Conservation (phyloP, 2,797 vertebrate genomes). For the Sphaeramia orbicularis region DNA sequence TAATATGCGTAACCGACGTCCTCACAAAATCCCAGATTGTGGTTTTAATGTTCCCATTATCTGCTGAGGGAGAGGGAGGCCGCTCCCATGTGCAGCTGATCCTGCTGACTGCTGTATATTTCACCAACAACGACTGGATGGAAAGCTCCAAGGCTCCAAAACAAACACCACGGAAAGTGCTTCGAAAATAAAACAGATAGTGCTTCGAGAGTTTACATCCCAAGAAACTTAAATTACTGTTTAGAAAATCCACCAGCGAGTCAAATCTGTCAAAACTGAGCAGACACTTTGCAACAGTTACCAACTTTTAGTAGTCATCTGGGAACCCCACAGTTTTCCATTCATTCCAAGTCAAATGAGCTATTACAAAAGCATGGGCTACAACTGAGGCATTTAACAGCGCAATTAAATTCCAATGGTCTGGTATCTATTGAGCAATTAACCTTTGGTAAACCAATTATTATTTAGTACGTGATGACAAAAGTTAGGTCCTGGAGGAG, state of each 20-base stretch:
- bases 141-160: slow-evolving; percentile 34
- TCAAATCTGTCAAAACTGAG: slow-evolving; percentile 26
- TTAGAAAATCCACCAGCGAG: slow-evolving; percentile 25
- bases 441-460: slow-evolving; percentile 89
- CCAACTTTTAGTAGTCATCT: slow-evolving; percentile 63
- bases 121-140: slow-evolving; percentile 3
- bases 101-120: slow-evolving; percentile 58
- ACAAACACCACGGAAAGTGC: slow-evolving; percentile 33
- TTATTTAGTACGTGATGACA: slow-evolving; percentile 84
- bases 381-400: slow-evolving; percentile 81
- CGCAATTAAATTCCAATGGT: slow-evolving; percentile 85
- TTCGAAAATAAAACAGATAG: slow-evolving; percentile 55
- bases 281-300: slow-evolving; percentile 49
- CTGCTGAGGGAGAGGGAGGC: slow-evolving; percentile 55
- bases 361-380: slow-evolving; percentile 73
- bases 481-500: slow-evolving; percentile 82
- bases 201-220: slow-evolving; percentile 2
- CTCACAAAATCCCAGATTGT: slow-evolving; percentile 70
- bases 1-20: slow-evolving; percentile 68
- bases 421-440: slow-evolving; percentile 84
- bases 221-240: slow-evolving; percentile 40
- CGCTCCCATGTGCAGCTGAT: slow-evolving; percentile 58
- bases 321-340: slow-evolving; percentile 69
- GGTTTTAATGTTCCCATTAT: slow-evolving; percentile 76
- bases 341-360: slow-evolving; percentile 73